A percentile compares a stretch with the other conserved stretches of the same genome.
phyloP scores from a whole-genome alignment of 2,113 vertebrate species.

The Oreochromis niloticus region DNA sequence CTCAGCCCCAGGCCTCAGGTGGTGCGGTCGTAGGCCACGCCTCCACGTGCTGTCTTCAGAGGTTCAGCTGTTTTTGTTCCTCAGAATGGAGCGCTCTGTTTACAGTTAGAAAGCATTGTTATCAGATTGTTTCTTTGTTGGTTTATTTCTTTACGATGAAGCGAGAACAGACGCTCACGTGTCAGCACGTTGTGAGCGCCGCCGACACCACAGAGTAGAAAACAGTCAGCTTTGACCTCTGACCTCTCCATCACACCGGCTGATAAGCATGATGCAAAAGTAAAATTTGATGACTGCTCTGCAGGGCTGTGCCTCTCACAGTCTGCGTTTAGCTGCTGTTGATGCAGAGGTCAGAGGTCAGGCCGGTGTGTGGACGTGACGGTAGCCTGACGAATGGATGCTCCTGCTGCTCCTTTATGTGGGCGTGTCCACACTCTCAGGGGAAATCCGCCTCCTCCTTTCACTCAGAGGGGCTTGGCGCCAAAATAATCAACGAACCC shows the following conservation, averaged over 20 bases:
- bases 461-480: background rate
- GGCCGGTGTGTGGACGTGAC: background rate
- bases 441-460: background rate
- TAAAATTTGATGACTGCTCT: background rate
- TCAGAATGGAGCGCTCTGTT: background rate
- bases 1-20: background rate
- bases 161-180: background rate
- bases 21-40: background rate
- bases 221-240: background rate
- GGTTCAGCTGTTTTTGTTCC: background rate
- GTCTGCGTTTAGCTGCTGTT: background rate
- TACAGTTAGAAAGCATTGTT: background rate
- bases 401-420: background rate
- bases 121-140: background rate
- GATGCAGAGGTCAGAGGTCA: background rate
- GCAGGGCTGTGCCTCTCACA: background rate
- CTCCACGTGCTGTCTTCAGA: accelerated
- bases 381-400: background rate
- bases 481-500: background rate
- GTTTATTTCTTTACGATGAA: background rate
- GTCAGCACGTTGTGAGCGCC: background rate
- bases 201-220: background rate
- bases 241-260: background rate
- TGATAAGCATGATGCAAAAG: background rate
- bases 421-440: background rate